These are phyloP conservation scores for Ceratotherium simum DNA, from an alignment of 2,113 vertebrate genomes.

Conservation along the genomic window DNA sequence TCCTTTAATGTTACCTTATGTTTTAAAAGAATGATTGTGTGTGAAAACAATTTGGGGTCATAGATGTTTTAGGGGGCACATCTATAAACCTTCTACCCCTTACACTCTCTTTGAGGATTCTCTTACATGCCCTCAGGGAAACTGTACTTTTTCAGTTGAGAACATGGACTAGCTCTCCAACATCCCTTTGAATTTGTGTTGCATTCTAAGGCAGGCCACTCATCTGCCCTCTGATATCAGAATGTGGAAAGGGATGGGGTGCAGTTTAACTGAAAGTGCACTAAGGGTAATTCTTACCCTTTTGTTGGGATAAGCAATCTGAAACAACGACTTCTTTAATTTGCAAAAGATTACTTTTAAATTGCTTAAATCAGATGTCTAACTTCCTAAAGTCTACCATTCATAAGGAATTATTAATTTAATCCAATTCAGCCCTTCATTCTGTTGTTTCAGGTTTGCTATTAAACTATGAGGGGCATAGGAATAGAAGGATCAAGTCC, in stretches of 20 bases:
- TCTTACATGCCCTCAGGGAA: not conserved
- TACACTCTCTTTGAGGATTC: not conserved
- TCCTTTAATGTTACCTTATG: not conserved
- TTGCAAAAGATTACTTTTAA: slow-evolving; percentile 25
- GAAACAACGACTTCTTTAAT: not conserved
- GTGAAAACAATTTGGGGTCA: not conserved
- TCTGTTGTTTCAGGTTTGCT: not conserved
- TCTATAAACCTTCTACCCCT: not conserved
- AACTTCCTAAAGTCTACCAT: not conserved
- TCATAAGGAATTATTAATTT: not conserved
- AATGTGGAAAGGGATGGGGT: not conserved
- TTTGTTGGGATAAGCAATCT: not conserved
- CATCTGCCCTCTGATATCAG: not conserved
- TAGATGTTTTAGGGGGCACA: not conserved
- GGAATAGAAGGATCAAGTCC: not conserved
- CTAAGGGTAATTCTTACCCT: not conserved
- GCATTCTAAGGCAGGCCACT: not conserved
- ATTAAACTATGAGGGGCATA: not conserved
- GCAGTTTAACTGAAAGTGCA: not conserved
- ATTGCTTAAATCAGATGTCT: not conserved
- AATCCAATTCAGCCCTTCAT: not conserved
- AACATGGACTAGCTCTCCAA: accelerated
- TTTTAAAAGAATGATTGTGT: not conserved
- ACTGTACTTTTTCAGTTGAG: not conserved
- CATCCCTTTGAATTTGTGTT: not conserved